Evolutionary conservation across 2,797 vertebrate genomes (phyloP), one percentile per base, ranked within the genome.

Genomic region (Eulemur albifrons): DNA sequence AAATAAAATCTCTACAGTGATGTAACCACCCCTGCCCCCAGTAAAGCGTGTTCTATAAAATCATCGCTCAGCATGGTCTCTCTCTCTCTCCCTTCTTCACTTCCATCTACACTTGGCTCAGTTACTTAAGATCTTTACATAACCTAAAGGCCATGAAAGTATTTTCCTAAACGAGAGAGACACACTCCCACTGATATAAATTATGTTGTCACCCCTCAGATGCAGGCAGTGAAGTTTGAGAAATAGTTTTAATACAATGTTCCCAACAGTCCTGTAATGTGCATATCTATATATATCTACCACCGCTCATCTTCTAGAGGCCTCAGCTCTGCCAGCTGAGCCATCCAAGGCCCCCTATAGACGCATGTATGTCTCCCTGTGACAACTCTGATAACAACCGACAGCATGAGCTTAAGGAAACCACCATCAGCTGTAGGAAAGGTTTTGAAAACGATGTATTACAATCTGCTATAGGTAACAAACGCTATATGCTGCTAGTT

Each of bases 91-190:
- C 9, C n/a, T 63, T 73, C 48, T 83, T 72, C 30, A 30, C 35
- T 88, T 65, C n/a, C 17, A 86, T 95, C 81, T 83, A 43, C 20
- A 6, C 69, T 21, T 25, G 57, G 48, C 67, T 88, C n/a, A 14
- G 54, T 70, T 90, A 50, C 50, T 89, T 63, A 83, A 93, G 88
- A 25, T 73, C 73, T 86, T 94, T 70, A 92, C 10, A 59, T 86
- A 79, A 89, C 54, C 38, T 69, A 88, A 93, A 89, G 86, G 69
- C 43, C 45, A n/a, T 86, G 52, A 25, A 96, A 54, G n/a, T 65
- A 69, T 93, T 75, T 96, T 93, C 65, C 38, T 88, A 89, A 94
- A 70, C 35, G 75, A 69, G 88, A 54, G 63, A 52, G 32, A 32
- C 63, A 27, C 23, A 18, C 21, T 93, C 75, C 54, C 48, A 83